Evolutionary conservation across 1,140 invertebrate species (phyloP).

Genomic region (Anadara kagoshimensis): DNA sequence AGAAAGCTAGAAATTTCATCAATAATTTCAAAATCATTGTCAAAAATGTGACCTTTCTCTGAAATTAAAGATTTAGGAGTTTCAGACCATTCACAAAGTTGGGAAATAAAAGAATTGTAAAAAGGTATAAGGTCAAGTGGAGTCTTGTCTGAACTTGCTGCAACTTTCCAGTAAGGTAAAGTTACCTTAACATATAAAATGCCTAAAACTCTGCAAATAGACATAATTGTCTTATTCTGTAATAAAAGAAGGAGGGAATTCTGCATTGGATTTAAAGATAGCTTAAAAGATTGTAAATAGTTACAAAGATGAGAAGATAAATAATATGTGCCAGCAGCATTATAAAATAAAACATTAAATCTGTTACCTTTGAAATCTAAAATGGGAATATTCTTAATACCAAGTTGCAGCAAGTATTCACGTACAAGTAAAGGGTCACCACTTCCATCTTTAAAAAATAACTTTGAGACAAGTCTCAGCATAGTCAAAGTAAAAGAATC

Average conservation of each 20-base stretch:
- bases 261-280: not conserved
- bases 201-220: not conserved
- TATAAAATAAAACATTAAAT: slow-evolving; percentile 29
- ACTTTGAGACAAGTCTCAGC: slow-evolving; percentile 7
- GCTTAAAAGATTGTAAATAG: too few relatives aligned
- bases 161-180: not conserved
- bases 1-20: too few relatives aligned
- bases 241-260: not conserved
- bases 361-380: slow-evolving; percentile 16
- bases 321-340: slow-evolving; percentile 19
- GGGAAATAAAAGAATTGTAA: too few relatives aligned
- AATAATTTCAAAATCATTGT: too few relatives aligned
- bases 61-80: too few relatives aligned
- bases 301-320: not conserved
- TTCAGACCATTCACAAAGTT: too few relatives aligned
- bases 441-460: slow-evolving; percentile 29
- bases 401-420: not conserved
- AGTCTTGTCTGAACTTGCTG: too few relatives aligned
- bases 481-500: slow-evolving; percentile 1
- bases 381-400: slow-evolving; percentile 10
- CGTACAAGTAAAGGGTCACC: slow-evolving; percentile 11
- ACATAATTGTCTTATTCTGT: not conserved
- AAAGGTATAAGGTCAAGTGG: too few relatives aligned
- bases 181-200: not conserved
- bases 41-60: too few relatives aligned